Evolutionary conservation across 2,888 invertebrate genomes (phyloP).

Genomic region (Xylophagus ater): DNA sequence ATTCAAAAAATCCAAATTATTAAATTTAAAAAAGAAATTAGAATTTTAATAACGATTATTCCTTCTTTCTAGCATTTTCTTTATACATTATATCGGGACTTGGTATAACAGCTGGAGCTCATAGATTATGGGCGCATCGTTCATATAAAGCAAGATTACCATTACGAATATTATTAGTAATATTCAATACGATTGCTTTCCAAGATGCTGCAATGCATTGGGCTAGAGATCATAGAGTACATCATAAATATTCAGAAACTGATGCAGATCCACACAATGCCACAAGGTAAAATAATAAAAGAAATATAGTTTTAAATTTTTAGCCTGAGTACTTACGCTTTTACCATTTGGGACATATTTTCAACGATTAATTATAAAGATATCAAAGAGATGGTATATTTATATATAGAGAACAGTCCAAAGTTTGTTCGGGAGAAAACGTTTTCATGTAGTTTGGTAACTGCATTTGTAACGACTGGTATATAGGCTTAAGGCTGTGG

Average conservation of each 20-base stretch:
- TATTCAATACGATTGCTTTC: slow-evolving; percentile 84
- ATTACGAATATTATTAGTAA: slow-evolving; percentile 61
- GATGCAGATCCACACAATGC: slow-evolving; percentile 92
- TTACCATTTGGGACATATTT: background rate
- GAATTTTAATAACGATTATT: slow-evolving; percentile 8
- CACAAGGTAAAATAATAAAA: slow-evolving; percentile 37
- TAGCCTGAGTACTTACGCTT: too few relatives aligned
- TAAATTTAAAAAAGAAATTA: too few relatives aligned
- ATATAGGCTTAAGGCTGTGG: too few relatives aligned
- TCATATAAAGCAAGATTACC: slow-evolving; percentile 93
- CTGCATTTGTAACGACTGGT: too few relatives aligned
- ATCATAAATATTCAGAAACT: slow-evolving; percentile 89
- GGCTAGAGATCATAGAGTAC: slow-evolving; percentile 72
- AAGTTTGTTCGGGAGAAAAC: too few relatives aligned
- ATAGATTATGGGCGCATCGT: slow-evolving; percentile 91
- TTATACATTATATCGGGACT: slow-evolving; percentile 70
- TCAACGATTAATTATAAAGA: background rate
- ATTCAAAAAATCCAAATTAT: too few relatives aligned
- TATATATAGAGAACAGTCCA: too few relatives aligned
- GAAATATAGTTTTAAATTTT: too few relatives aligned
- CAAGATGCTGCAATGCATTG: slow-evolving; percentile 73
- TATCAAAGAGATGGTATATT: background rate
- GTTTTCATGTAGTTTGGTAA: too few relatives aligned
- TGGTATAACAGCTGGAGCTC: slow-evolving; percentile 95
- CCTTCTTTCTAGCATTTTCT: slow-evolving; percentile 49